Evolutionary conservation across 2,113 vertebrate species (phyloP), one percentile per base, ranked within the genome.

Genomic region (Plectropomus leopardus): DNA sequence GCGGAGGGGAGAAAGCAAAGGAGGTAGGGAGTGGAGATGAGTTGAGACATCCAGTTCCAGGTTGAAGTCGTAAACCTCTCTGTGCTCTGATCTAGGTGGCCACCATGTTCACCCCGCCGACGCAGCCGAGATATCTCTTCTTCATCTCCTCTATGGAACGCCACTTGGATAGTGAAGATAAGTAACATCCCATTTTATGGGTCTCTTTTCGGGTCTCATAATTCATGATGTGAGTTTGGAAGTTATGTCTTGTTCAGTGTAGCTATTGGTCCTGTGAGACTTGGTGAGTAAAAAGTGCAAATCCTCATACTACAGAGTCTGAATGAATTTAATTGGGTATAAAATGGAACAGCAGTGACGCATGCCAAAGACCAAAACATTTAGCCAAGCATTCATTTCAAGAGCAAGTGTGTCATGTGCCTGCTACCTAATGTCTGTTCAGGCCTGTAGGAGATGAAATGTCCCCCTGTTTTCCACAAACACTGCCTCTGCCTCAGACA

Each of bases 61-160:
- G 92, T 92, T 93, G 85, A 93, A 91, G 93, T 93, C 92, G 86
- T 95, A 94, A 95, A 95, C 86, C 92, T 93, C 81, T 90, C 81
- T 23, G 24, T 86, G 83, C 83, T 92, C 87, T 93, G 91, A 93
- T 94, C 87, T 89, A 90, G 85, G 90, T 94, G 95, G 90, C 91
- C 94, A 86, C 90, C 90, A 59, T 74, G 90, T 87, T 93, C 90
- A 81, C 90, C 76, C 89, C 85, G 48, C 88, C 45, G 45, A 84
- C 61, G 75, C 85, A 83, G 76, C 75, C 78, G 63, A 90, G 76
- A 85, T 88, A 69, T 76, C 82, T 53, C 58, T 71, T 88, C 91
- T 89, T 91, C 79, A 80, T 92, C 82, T 84, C 66, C 26, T 88
- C 90, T 67, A 57, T 88, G 82, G 80, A 90, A 82, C 80, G 44